Percentiles rank a stretch among this genome's conserved stretches.
phyloP scores from a whole-genome alignment of 2,113 vertebrate species.

The Malurus cyaneus region DNA sequence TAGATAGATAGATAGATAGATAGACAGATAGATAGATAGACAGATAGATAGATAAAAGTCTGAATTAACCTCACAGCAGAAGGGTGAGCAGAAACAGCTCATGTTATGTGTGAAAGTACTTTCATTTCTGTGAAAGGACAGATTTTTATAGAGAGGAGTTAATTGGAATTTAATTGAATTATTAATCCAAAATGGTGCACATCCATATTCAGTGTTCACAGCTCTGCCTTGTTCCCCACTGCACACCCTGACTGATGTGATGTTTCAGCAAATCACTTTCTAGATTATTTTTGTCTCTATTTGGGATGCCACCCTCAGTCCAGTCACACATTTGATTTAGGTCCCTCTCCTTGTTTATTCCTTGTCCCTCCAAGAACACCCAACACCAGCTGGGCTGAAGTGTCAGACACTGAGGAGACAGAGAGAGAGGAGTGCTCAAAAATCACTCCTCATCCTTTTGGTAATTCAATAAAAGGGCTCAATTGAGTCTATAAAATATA shows the following conservation, averaged over 20 bases:
- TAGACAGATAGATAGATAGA: not conserved
- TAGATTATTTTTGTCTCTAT: not conserved
- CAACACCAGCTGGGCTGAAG: not conserved
- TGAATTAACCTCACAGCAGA: not conserved
- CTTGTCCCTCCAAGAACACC: not conserved
- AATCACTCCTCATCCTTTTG: not conserved
- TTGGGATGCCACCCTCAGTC: not conserved
- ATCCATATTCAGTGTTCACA: too few species aligned
- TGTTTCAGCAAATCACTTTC: not conserved
- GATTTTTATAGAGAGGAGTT: not conserved
- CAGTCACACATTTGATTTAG: not conserved
- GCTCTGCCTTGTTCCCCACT: not conserved
- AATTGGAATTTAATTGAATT: not conserved
- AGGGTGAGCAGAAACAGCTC: not conserved
- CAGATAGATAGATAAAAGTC: not conserved
- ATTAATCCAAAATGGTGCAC: not conserved
- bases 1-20: too few species aligned
- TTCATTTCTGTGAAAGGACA: not conserved
- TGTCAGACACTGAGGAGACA: not conserved
- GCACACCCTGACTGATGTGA: not conserved
- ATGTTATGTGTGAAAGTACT: not conserved
- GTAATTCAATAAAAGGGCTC: not conserved
- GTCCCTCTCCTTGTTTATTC: not conserved
- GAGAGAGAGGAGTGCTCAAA: not conserved
- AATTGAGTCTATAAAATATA: not conserved